A percentile compares a stretch with the other conserved stretches of the same genome.
These are phyloP conservation scores for Bubo bubo DNA, from an alignment of 2,113 vertebrate genomes.

Conservation along the genomic window DNA sequence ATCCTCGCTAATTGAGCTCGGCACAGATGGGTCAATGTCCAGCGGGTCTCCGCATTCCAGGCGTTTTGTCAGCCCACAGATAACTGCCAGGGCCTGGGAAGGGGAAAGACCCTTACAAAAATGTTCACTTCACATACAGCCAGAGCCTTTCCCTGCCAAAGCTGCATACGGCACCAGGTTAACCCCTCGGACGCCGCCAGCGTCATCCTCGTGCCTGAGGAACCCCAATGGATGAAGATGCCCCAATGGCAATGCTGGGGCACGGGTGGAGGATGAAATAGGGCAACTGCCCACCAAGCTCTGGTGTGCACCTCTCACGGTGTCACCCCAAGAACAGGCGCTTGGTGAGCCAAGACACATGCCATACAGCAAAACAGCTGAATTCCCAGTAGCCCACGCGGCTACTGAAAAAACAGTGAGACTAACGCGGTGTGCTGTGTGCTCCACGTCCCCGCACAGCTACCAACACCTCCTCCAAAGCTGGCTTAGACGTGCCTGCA, in stretches of 20 bases:
- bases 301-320: not conserved
- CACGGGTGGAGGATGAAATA: not conserved
- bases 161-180: not conserved
- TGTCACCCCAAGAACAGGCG: not conserved
- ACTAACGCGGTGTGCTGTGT: accelerated
- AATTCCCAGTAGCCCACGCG: not conserved
- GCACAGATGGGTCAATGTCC: conserved; percentile 46
- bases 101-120: conserved; percentile 16
- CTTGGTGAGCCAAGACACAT: accelerated
- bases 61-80: not conserved
- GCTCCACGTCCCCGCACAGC: not conserved
- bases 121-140: not conserved
- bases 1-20: conserved; percentile 24
- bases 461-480: not conserved
- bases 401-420: not conserved
- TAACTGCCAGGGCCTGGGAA: conserved; percentile 48
- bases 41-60: not conserved
- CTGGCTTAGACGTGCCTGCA: not conserved
- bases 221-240: not conserved
- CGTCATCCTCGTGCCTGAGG: accelerated
- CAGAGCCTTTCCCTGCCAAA: not conserved
- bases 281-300: accelerated
- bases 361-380: accelerated
- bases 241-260: accelerated
- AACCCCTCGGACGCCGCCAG: not conserved